phyloP scores from a whole-genome alignment of 2,888 invertebrate genomes.

The Colletes collaris region DNA sequence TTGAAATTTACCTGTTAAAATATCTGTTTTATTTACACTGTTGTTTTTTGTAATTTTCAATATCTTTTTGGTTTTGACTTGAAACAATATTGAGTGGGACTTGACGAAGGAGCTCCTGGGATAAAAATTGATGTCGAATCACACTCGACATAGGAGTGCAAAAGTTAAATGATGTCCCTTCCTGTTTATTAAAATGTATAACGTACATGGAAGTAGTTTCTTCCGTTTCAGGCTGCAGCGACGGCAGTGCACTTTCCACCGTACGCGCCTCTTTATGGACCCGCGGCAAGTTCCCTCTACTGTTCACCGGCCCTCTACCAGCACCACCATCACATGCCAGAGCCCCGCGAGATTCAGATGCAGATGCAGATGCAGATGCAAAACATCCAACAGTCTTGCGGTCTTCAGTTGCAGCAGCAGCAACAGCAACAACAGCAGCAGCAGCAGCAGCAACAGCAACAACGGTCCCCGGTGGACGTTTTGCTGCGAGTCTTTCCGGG shows the following conservation, averaged over 20 bases:
- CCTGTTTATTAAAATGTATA: neutral
- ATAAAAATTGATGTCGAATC: no score
- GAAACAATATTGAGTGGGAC: no score
- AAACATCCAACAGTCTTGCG: constrained; percentile 78
- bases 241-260: constrained; percentile 79
- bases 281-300: constrained; percentile 79
- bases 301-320: constrained; percentile 79
- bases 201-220: constrained; percentile 10
- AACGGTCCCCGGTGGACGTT: constrained; percentile 93
- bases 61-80: no score
- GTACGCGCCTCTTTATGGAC: constrained; percentile 79
- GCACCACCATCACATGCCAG: constrained; percentile 78
- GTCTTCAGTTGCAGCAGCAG: constrained; percentile 76
- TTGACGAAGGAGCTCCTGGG: no score
- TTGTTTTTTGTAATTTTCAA: no score
- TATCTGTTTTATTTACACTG: no score
- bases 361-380: constrained; percentile 81
- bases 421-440: constrained; percentile 77
- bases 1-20: no score
- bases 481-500: constrained; percentile 95
- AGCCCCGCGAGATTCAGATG: constrained; percentile 79
- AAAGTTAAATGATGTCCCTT: no score
- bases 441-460: constrained; percentile 75
- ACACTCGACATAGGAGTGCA: no score
- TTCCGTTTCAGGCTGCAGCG: constrained; percentile 74